Evolutionary conservation across 1,140 invertebrate species (phyloP), one percentile per base, ranked within the genome.

Genomic region (Potamilus streckersoni): DNA sequence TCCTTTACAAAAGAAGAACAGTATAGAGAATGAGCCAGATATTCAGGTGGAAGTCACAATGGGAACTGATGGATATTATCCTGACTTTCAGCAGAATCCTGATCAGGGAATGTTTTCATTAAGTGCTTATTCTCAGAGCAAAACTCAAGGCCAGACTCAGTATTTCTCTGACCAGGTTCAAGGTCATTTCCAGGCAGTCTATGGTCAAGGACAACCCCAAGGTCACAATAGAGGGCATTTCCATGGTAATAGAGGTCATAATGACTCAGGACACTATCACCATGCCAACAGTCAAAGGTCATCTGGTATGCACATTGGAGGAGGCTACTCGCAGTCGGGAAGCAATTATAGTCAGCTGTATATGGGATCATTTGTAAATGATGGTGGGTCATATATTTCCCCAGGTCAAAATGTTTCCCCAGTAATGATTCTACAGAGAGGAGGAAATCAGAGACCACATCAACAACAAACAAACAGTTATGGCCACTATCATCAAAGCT

Each of bases 371-470:
- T 49, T 70, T 56, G 65, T 66, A 14, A 23, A 61, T 19, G 61
- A 58, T 49, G 60, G 67, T 61, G 63, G 71, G 55, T 64, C 49
- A 68, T 64, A 67, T 55, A 66, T 76, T 69, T 65, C 78, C 20
- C 23, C 73, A 65, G 38, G 66, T 69, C 69, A 79, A 71, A 64
- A 77, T 56, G 74, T 79, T 31, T 81, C 83, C 11, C 80, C 82
- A 58, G 80, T 85, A 23, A 81, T 83, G 76, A 84, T 85, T 58
- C 71, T 85, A 38, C 84, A 84, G 74, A 76, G 84, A 65, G 79
- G 80, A 1, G 56, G 60, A 14, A 65, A 69, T 58, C 74, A 79
- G 31, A 23, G 73, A 20, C 70, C 66, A 16, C 75, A 76, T 66
- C 27, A 66, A 49, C 38, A 49, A 49, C 38, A 49, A 8, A 4